Evolutionary conservation across 2,888 invertebrate genomes (phyloP).

Genomic region (Parasteatoda lunata): DNA sequence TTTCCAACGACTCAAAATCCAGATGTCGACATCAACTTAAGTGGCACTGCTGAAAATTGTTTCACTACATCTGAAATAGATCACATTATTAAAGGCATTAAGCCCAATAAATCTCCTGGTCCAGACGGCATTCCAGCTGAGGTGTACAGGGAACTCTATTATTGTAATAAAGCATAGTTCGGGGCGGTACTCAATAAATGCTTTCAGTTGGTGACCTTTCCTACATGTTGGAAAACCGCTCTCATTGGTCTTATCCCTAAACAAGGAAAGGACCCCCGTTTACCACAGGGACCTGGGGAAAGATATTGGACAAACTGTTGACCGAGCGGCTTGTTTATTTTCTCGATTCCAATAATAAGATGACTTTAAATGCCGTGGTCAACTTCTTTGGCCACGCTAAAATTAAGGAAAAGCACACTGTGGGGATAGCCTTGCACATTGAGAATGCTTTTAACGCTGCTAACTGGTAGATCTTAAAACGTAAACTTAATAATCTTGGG

Average conservation of each 20-base stretch:
- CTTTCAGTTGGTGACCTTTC: neutral
- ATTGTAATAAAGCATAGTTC: neutral
- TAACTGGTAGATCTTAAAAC: neutral
- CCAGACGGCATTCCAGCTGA: too few species aligned
- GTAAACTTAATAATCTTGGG: neutral
- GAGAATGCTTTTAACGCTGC: neutral
- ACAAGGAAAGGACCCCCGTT: neutral
- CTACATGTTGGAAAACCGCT: neutral
- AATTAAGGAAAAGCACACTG: neutral
- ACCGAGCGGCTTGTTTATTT: neutral
- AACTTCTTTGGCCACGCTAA: neutral
- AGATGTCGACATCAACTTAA: too few species aligned
- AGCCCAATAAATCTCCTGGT: too few species aligned
- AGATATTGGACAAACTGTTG: neutral
- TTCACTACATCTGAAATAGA: too few species aligned
- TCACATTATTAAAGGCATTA: too few species aligned
- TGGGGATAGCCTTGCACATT: neutral
- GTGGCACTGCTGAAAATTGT: too few species aligned
- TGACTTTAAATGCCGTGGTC: neutral
- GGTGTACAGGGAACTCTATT: too few species aligned
- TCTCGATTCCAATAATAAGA: neutral
- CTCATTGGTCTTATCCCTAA: neutral
- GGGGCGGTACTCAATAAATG: neutral
- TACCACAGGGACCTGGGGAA: neutral
- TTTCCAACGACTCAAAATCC: too few species aligned